Conservation (phyloP, 2,113 vertebrate species). For the Dasyornis broadbenti region DNA sequence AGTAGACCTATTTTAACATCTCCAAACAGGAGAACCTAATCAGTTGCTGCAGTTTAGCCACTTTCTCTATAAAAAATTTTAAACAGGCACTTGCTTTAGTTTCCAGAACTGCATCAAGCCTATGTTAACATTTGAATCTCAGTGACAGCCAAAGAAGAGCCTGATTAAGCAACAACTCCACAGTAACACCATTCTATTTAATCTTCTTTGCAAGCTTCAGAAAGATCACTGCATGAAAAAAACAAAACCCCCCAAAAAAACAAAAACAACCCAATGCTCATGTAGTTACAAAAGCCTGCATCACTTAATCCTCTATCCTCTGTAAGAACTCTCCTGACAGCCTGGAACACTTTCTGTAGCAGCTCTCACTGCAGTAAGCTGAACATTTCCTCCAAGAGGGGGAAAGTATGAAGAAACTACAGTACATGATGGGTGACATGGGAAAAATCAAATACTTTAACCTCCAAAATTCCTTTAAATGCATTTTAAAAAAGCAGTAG, state of each 20-base stretch:
- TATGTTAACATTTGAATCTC: not conserved
- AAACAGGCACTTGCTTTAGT: not conserved
- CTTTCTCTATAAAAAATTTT: not conserved
- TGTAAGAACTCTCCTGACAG: not conserved
- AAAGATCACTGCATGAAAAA: not conserved
- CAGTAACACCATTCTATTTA: not conserved
- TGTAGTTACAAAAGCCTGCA: not conserved
- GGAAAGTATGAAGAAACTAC: not conserved
- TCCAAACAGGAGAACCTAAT: not conserved
- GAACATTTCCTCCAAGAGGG: conserved; percentile 35
- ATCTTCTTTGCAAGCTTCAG: conserved; percentile 32
- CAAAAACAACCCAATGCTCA: not conserved
- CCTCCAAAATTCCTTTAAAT: not conserved
- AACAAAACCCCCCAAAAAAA: not conserved
- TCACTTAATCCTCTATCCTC: conserved; percentile 30
- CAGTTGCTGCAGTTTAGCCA: not conserved
- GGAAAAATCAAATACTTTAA: not conserved
- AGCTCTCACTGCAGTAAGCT: not conserved
- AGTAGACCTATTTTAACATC: not conserved
- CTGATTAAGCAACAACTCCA: conserved; percentile 32
- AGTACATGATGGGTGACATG: not conserved
- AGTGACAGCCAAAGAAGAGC: conserved; percentile 23
- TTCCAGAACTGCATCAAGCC: conserved; percentile 1
- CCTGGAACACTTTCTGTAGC: conserved; percentile 11
- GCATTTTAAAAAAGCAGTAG: not conserved